Percentiles rank a stretch among this genome's conserved stretches.
phyloP scores from a whole-genome alignment of 2,113 vertebrate species.

The Saimiri boliviensis region DNA sequence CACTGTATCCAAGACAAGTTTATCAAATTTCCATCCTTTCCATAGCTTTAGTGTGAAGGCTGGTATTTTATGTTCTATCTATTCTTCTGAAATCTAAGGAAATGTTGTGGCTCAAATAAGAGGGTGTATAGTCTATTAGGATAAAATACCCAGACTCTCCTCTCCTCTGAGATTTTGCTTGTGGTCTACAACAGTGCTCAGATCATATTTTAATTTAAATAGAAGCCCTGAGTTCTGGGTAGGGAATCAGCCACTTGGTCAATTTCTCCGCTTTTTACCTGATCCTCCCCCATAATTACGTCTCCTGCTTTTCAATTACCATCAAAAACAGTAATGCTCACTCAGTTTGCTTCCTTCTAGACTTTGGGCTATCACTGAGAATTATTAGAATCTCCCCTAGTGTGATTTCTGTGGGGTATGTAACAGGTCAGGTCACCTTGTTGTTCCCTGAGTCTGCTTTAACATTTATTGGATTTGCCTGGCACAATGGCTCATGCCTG shows the following conservation, averaged over 20 bases:
- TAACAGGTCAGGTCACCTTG: not conserved
- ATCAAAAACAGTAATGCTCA: not conserved
- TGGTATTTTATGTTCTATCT: not conserved
- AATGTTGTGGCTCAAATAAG: not conserved
- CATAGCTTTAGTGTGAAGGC: not conserved
- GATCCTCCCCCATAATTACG: not conserved
- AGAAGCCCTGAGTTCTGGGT: not conserved
- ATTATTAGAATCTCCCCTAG: not conserved
- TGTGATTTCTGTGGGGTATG: not conserved
- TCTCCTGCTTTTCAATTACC: not conserved
- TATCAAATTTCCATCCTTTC: not conserved
- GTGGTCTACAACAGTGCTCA: not conserved
- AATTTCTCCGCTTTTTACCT: not conserved
- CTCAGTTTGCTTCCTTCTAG: not conserved
- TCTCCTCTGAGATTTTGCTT: not conserved
- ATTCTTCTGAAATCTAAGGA: constrained; percentile 13
- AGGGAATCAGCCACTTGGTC: not conserved
- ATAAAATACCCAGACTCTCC: not conserved
- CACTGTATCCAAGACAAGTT: not conserved
- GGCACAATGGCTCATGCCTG: too few relatives aligned
- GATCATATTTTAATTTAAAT: not conserved
- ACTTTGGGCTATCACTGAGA: not conserved
- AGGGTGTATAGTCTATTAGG: not conserved
- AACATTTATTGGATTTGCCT: not conserved
- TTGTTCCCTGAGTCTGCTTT: not conserved